These are phyloP conservation scores for Protobothrops mucrosquamatus DNA, from an alignment of 2,113 vertebrate genomes.

Conservation along the genomic window DNA sequence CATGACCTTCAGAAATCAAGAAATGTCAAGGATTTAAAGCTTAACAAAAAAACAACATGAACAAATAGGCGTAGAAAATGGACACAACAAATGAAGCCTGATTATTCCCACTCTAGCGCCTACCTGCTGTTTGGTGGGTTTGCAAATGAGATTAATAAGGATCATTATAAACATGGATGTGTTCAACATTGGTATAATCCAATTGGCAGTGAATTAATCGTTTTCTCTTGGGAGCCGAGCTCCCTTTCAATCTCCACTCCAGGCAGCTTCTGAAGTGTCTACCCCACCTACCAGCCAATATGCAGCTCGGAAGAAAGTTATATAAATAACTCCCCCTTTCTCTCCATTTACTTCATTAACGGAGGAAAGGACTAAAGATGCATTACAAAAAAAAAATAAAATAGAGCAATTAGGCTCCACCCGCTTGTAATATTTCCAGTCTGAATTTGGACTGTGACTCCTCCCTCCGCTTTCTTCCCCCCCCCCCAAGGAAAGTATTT, in stretches of 20 bases:
- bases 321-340: constrained; percentile 23
- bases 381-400: background rate
- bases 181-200: constrained; percentile 73
- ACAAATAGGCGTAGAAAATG: constrained; percentile 63
- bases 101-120: background rate
- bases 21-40: constrained; percentile 68
- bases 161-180: constrained; percentile 70
- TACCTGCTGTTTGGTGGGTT: constrained; percentile 33
- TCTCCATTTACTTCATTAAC: constrained; percentile 47
- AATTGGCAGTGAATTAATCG: constrained; percentile 80
- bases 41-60: constrained; percentile 73
- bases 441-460: constrained; percentile 5
- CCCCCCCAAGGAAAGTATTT: background rate
- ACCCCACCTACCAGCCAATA: constrained; percentile 29
- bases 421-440: background rate
- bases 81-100: constrained; percentile 62
- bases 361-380: background rate
- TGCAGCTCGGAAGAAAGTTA: constrained; percentile 40
- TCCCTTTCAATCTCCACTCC: constrained; percentile 3
- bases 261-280: constrained; percentile 87
- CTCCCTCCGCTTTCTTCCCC: background rate
- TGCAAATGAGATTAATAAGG: constrained; percentile 40
- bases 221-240: constrained; percentile 49
- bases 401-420: background rate
- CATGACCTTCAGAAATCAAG: constrained; percentile 87